phyloP scores from a whole-genome alignment of 2,797 vertebrate species.

The Hylomyscus alleni region DNA sequence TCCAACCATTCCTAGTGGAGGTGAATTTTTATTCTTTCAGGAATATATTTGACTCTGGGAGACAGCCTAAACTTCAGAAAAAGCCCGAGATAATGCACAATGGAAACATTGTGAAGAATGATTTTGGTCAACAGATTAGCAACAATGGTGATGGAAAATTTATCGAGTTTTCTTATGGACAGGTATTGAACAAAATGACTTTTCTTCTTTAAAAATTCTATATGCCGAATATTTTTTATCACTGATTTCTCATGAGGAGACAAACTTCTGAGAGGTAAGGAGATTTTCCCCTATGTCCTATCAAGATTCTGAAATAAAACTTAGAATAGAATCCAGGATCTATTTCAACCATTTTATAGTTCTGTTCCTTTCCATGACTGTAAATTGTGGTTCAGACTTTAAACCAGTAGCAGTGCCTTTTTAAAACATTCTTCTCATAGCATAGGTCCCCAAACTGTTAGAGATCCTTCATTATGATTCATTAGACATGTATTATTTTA shows the following conservation, averaged over 20 bases:
- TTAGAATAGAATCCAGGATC: neutral
- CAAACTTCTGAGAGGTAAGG: neutral
- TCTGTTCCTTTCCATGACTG: neutral
- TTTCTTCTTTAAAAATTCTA: conserved; percentile 4
- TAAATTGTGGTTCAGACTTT: no score
- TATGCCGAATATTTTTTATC: neutral
- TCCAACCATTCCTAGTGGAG: neutral
- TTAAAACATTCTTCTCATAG: neutral
- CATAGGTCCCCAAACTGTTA: neutral
- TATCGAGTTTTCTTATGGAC: neutral
- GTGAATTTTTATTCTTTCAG: neutral
- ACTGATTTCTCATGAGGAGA: neutral
- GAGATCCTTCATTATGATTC: neutral
- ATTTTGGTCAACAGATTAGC: neutral
- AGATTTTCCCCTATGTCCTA: neutral
- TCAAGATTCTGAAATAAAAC: conserved; percentile 27
- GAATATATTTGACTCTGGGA: neutral
- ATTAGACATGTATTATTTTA: neutral
- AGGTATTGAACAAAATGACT: neutral
- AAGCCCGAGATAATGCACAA: neutral
- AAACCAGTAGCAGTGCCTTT: neutral
- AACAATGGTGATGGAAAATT: neutral
- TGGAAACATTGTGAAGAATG: neutral
- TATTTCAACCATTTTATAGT: neutral
- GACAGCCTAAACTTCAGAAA: neutral